Evolutionary conservation across 35 echinoderm and acorn worm genomes (phyloP).

Genomic region (Acanthaster planci): DNA sequence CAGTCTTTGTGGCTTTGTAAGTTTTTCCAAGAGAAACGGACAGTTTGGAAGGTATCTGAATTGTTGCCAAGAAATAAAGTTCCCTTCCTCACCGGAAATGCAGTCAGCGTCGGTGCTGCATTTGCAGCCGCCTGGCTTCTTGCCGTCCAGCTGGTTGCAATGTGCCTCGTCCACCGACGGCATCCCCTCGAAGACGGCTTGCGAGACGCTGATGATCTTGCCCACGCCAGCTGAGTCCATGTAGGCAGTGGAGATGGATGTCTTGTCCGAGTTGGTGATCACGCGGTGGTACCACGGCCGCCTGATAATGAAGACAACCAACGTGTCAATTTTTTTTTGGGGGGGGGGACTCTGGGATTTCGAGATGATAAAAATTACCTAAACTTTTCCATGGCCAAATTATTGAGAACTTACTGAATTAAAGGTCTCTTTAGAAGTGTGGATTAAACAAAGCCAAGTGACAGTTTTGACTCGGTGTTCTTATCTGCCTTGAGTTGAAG

Average conservation of each 20-base stretch:
- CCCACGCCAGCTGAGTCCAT: conserved; percentile 98
- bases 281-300: conserved; percentile 90
- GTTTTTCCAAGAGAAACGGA: too few species aligned
- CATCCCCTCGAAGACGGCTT: conserved; percentile 98
- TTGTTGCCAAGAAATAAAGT: too few species aligned
- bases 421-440: too few species aligned
- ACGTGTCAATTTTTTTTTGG: conserved; percentile 2
- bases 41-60: too few species aligned
- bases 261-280: conserved; percentile 83
- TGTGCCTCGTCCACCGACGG: conserved; percentile 44
- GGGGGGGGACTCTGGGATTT: background rate
- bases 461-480: too few species aligned
- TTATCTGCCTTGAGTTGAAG: too few species aligned
- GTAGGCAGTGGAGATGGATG: conserved; percentile 93
- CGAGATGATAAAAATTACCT: background rate
- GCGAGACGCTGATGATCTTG: conserved; percentile 98
- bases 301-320: conserved; percentile 36
- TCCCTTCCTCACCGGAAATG: conserved; percentile 60
- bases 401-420: too few species aligned
- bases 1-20: too few species aligned
- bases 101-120: conserved; percentile 74
- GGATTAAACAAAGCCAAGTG: too few species aligned
- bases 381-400: too few species aligned
- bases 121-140: conserved; percentile 78
- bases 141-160: conserved; percentile 47